Evolutionary conservation across 2,797 vertebrate genomes (phyloP).

Genomic region (Buphagus erythrorhynchus): DNA sequence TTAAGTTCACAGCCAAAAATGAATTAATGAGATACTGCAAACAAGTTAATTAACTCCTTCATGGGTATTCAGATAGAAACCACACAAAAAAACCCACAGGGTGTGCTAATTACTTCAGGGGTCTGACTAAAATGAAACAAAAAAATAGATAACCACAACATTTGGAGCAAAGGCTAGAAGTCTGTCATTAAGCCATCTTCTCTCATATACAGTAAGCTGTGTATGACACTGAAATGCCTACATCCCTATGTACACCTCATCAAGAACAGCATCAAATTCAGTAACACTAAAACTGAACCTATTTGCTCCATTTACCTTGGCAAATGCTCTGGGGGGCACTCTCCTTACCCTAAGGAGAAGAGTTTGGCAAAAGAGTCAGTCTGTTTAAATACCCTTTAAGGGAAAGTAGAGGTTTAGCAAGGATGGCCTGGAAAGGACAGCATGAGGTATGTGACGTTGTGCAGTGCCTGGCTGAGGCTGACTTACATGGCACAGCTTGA

Average conservation of each 20-base stretch:
- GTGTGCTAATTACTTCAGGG: slow-evolving; percentile 24
- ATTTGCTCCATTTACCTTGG: neutral
- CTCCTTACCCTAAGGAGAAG: neutral
- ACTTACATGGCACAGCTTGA: neutral
- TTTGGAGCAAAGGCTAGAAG: slow-evolving; percentile 42
- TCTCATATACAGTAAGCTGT: neutral
- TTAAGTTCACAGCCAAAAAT: slow-evolving; percentile 54
- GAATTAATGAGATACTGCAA: slow-evolving; percentile 63
- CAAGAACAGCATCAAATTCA: neutral
- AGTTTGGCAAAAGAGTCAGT: neutral
- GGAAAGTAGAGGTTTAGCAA: neutral
- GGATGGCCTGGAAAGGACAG: neutral
- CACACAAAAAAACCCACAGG: slow-evolving; percentile 36
- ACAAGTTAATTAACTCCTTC: slow-evolving; percentile 64
- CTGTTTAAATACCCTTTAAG: neutral
- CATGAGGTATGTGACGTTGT: fast-evolving
- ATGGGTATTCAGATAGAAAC: slow-evolving; percentile 63
- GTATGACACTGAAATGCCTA: neutral
- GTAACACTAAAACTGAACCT: neutral
- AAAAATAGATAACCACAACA: slow-evolving; percentile 39
- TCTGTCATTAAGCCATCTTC: neutral
- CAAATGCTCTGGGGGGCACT: neutral
- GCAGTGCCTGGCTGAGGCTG: neutral
- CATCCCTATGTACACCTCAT: neutral
- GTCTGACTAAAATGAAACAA: slow-evolving; percentile 47